A percentile compares a stretch with the other conserved stretches of the same genome.
These are phyloP conservation scores for Halictus rubicundus DNA, from an alignment of 1,140 invertebrate genomes.

Conservation along the genomic window DNA sequence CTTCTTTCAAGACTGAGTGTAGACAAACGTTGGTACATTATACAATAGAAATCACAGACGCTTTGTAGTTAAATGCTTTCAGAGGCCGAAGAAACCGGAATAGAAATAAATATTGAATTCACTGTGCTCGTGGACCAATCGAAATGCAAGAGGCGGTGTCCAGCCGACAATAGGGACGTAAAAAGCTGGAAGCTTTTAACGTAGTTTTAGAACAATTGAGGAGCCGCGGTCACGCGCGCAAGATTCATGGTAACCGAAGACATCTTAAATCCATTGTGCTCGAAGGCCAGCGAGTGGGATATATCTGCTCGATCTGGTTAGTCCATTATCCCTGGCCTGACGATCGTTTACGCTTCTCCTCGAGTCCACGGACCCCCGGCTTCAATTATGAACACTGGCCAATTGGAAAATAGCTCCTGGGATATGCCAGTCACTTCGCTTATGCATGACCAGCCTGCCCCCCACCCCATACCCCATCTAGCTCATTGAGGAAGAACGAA, in stretches of 20 bases:
- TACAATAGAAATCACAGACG: no score
- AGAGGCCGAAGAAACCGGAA: no score
- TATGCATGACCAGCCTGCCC: constrained; percentile 30
- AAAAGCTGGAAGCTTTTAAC: constrained; percentile 2
- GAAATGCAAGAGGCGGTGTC: background rate
- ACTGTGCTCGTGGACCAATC: background rate
- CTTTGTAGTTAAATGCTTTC: no score
- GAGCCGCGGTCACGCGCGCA: constrained; percentile 35
- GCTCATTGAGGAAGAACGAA: constrained; percentile 16
- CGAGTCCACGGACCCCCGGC: constrained; percentile 43
- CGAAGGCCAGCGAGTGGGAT: background rate
- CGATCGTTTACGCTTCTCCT: constrained; percentile 57
- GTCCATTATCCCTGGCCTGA: constrained; percentile 45
- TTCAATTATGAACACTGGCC: constrained; percentile 70
- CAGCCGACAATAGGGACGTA: background rate
- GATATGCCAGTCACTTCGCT: constrained; percentile 51
- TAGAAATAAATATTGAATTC: no score
- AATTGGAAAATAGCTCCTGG: constrained; percentile 70
- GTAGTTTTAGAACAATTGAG: constrained; percentile 23
- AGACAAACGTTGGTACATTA: no score
- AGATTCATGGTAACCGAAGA: constrained; percentile 46
- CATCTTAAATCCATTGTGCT: constrained; percentile 62
- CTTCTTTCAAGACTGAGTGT: no score
- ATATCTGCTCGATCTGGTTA: background rate
- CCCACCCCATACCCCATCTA: no score